Base-by-base conservation (phyloP, 2,797 vertebrate genomes). In the Oryzias sinensis region DNA sequence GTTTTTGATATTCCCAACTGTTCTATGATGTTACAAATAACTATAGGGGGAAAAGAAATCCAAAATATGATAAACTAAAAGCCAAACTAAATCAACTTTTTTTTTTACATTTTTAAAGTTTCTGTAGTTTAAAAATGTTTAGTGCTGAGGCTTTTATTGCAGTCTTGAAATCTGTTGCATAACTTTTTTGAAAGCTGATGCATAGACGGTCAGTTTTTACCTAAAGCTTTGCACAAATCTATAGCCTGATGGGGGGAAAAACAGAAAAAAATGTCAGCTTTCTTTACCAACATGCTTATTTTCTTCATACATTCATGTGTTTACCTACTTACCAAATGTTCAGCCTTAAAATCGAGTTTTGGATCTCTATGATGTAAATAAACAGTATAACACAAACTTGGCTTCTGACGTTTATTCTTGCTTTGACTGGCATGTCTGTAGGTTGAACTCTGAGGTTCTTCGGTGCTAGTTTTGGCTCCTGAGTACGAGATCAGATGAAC, bases 391-490 rank as follows among this genome's bases (percentile, higher is more conserved):
- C 33, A 37, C 9, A 37, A 37, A 37, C 33, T 37, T 11, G 33
- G 33, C 33, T 37, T 13, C 2, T 37, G 33, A 37, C 9, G 11
- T 37, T 37, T 37, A 37, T 37, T 37, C 33, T 37, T 13, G 1
- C 7, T 33, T 33, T 33, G 29, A 33, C 29, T 33, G 7, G 8
- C 29, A 33, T 33, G 7, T 33, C 9, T 27, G 27, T 27, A 27
- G 27, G 27, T 1, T 27, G 27, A 27, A 27, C 4, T 27, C 29
- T 7, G 29, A 46, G 20, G 5, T 22, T 24, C 56, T n/a, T 67
- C 49, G 47, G 46, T 72, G 72, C 40, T 69, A 11, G 33, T 11
- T 37, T 37, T 37, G 33, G 8, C 71, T 56, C 62, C 72, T 75
- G 68, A 66, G 64, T 59, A 50, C 29, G 37, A 53, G 41, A 56